phyloP scores from a whole-genome alignment of 2,888 invertebrate species.

The Chromoteleia sp. region DNA sequence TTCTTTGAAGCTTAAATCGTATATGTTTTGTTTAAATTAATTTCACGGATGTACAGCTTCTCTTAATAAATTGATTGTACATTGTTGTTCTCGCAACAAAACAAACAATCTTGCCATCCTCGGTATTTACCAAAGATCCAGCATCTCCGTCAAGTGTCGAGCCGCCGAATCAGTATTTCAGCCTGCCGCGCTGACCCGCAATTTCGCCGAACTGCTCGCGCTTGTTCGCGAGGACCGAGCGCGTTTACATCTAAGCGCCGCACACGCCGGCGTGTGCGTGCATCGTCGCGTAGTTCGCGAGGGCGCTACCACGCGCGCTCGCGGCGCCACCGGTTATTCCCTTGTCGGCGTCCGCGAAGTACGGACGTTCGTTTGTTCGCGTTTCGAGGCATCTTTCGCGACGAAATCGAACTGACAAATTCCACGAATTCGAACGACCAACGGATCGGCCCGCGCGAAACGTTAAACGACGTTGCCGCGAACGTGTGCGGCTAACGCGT shows the following conservation, averaged over 20 bases:
- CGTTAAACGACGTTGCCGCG: not conserved
- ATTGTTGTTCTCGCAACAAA: too few relatives aligned
- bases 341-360: constrained; percentile 80
- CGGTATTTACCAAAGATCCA: too few relatives aligned
- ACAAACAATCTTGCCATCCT: too few relatives aligned
- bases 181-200: constrained; percentile 3
- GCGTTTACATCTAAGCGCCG: constrained; percentile 3
- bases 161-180: not conserved
- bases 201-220: not conserved
- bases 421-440: constrained; percentile 8
- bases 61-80: too few relatives aligned
- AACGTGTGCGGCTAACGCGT: not conserved
- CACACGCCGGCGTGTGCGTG: constrained; percentile 36
- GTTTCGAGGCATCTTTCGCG: constrained; percentile 18
- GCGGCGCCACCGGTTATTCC: constrained; percentile 82
- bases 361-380: constrained; percentile 75
- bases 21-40: too few relatives aligned
- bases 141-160: too few relatives aligned
- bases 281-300: constrained; percentile 68
- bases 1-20: too few relatives aligned
- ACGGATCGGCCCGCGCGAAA: not conserved
- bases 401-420: not conserved
- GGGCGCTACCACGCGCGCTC: constrained; percentile 77
- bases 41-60: too few relatives aligned
- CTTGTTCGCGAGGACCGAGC: not conserved